Base-by-base conservation (phyloP, 2,797 vertebrate species). In the Acrocephalus scirpaceus region DNA sequence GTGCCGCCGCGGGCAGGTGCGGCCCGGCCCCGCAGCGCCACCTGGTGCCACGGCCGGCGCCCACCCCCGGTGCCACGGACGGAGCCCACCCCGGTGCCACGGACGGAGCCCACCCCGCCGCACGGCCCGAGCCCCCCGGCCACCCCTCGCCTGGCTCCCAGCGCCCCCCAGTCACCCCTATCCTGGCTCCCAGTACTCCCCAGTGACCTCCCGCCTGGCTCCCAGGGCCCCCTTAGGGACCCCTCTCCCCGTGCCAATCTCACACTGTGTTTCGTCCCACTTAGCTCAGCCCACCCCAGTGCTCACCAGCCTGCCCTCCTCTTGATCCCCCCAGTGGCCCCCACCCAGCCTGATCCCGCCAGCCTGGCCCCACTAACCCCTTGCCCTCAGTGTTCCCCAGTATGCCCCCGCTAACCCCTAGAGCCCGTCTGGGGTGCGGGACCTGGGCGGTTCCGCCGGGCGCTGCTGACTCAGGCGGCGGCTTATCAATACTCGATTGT, bases 391-490 rank as follows among this genome's bases (percentile, higher is more conserved):
- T 13, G 44, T 6, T 7, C 20, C 16, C 7, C 29, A 13, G 3
- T 3, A 1, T 19, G 13, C 2, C 19, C 21, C 44, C 8, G 8
- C 4, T 29, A 8, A 12, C 2, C 8, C 21, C 9, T 5, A 7
- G 38, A 17, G 7, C 36, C 6, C 25, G 13, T 2, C 8, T 32
- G 5, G 20, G 10, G 2, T 32, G 50, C 25, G 27, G 16, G 40
- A 17, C 10, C 53, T 2, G 62, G 92, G 92, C 40, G 51, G 74
- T 3, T 5, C 12, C 11, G 32, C 21, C 7, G 6, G 45, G 13
- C 18, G 3, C 11, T 19, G 81, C 50, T 91, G 85, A 90, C 72
- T 85, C 71, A 90, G 27, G 29, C 4, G 44, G 15, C 22, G 10
- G 47, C 1, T 82, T 92, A 84, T 86, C 77, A 4, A 48, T 36